Conservation (phyloP, 2,113 vertebrate genomes). For the rat (Rattus norvegicus) region GRCr8 NC_086026.1:64735501-64736000, state of each 20-base stretch:
- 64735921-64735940: neutral
- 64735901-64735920: neutral
- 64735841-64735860: neutral
- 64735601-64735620: neutral
- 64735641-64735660: neutral
- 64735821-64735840: conserved; percentile 32
- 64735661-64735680: neutral
- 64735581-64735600: neutral
- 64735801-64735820: neutral
- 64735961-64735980: neutral
- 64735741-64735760: neutral
- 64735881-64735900: neutral
- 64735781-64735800: neutral
- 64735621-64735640: neutral
- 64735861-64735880: neutral
- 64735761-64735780: neutral
- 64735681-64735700: neutral
- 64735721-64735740: neutral
- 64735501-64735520: neutral
- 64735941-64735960: conserved; percentile 23
- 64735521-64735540: neutral
- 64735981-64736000: neutral
- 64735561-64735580: neutral
- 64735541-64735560: neutral
- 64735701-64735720: neutral